phyloP scores from a whole-genome alignment of 2,888 invertebrate genomes.

The Epinotia ramella region DNA sequence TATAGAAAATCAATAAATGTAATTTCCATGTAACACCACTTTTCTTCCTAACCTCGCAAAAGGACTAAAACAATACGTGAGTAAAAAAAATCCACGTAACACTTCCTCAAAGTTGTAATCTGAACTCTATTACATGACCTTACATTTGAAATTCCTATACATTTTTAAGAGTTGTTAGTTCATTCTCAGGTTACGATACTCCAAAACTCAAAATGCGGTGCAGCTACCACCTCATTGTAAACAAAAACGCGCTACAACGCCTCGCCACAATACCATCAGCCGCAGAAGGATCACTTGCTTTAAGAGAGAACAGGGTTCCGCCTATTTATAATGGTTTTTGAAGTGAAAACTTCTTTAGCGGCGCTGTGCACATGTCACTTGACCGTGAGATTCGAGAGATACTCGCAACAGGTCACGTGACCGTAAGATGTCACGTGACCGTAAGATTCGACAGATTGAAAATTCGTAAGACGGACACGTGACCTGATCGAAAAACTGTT shows the following conservation, averaged over 20 bases:
- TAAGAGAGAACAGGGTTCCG: too few relatives aligned
- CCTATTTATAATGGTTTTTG: too few relatives aligned
- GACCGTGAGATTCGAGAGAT: too few relatives aligned
- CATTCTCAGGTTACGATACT: slow-evolving; percentile 3
- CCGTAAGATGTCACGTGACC: too few relatives aligned
- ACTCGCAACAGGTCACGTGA: too few relatives aligned
- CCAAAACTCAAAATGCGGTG: slow-evolving; percentile 18
- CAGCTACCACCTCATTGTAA: slow-evolving; percentile 12
- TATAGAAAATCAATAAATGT: too few relatives aligned
- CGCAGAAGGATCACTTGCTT: neutral
- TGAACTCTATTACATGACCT: neutral
- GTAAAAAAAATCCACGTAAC: neutral
- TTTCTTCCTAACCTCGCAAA: neutral
- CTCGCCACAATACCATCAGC: neutral
- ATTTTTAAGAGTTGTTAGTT: neutral
- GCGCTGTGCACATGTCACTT: too few relatives aligned
- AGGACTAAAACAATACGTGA: neutral
- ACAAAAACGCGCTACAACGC: slow-evolving; percentile 28
- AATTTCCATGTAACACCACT: neutral
- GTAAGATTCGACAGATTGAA: too few relatives aligned
- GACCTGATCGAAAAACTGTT: too few relatives aligned
- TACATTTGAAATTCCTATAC: neutral
- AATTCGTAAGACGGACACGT: too few relatives aligned
- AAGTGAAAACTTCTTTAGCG: too few relatives aligned
- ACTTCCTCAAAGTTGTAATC: neutral